Base-by-base conservation (phyloP, 2,113 vertebrate genomes). In the Lota lota region DNA sequence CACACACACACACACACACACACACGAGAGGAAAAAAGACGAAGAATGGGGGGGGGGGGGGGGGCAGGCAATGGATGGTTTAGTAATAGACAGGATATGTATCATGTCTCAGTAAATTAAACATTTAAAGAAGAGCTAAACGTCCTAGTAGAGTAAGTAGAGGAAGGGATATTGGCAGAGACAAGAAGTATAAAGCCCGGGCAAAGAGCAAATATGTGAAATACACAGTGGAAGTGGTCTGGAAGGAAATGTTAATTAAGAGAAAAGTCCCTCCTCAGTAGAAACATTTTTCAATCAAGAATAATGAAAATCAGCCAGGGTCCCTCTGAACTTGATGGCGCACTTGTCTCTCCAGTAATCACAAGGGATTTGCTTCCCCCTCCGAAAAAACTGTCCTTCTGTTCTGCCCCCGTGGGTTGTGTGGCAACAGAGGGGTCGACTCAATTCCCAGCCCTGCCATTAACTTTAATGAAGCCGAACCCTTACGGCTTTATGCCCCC, bases 381-480 rank as follows among this genome's bases (percentile, higher is more conserved):
- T 47, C 40, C 12, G 40, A 47, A 47, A 47, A 5, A 47, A 2
- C 40, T 47, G 12, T 8, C 40, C 40, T 47, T 47, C 40, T 10
- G 40, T 14, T 33, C 28, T 33, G 28, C 40, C 40, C 61, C 51
- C 64, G 50, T 19, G 33, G 58, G 66, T 22, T 21, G 72, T 63
- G 40, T 47, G 12, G 14, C 62, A 8, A 62, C 20, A 40, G 33
- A 33, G 17, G 33, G 77, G 77, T 72, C 66, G 66, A 75, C 65
- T 69, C 74, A 62, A 72, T 79, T 72, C 62, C 64, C 53, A 66
- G 28, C 16, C 28, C 61, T 53, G 61, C 56, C 54, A 64, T 69
- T 74, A 20, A 53, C 61, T 60, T 17, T 74, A 70, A 73, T 68
- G 61, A 73, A 62, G n/a, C 50, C 61, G 54, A 61, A 66, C 28